Evolutionary conservation across 2,888 invertebrate species (phyloP).

Genomic region (Andrena hattorfiana): DNA sequence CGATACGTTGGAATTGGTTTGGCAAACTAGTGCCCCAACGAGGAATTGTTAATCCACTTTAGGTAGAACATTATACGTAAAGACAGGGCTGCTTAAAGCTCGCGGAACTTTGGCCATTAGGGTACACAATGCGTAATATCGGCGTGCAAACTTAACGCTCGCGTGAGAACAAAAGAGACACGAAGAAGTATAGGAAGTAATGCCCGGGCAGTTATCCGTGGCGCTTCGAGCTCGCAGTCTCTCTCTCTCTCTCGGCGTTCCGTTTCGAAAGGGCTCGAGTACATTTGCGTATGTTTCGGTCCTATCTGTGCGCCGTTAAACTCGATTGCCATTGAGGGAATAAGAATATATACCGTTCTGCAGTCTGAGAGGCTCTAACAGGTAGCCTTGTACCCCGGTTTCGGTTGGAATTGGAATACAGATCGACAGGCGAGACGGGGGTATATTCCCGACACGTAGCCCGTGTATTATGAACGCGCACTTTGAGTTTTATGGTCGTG

Average conservation of each 20-base stretch:
- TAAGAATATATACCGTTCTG: slow-evolving; percentile 17
- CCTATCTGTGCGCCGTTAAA: slow-evolving; percentile 45
- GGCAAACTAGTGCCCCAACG: slow-evolving; percentile 18
- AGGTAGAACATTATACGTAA: slow-evolving; percentile 22
- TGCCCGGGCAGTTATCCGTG: slow-evolving; percentile 7
- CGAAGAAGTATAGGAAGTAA: not conserved
- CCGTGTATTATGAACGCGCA: slow-evolving; percentile 45
- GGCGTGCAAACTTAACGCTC: slow-evolving; percentile 23
- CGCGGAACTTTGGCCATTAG: slow-evolving; percentile 32
- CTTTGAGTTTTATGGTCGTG: slow-evolving; percentile 56
- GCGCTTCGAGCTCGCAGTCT: not conserved
- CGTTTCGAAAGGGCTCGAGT: slow-evolving; percentile 4
- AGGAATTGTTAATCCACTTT: slow-evolving; percentile 51
- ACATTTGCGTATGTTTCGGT: slow-evolving; percentile 26
- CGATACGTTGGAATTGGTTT: slow-evolving; percentile 40
- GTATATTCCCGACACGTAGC: slow-evolving; percentile 54
- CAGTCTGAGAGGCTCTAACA: slow-evolving; percentile 50
- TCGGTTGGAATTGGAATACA: slow-evolving; percentile 64
- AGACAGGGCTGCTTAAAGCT: slow-evolving; percentile 24
- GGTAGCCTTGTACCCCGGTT: slow-evolving; percentile 55
- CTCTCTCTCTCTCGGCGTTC: not conserved
- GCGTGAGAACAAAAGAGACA: not conserved
- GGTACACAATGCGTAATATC: slow-evolving; percentile 23
- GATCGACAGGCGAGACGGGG: slow-evolving; percentile 38
- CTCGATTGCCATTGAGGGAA: slow-evolving; percentile 52